Conservation (phyloP, 2,888 invertebrate genomes). For the Platycnemis pennipes region DNA sequence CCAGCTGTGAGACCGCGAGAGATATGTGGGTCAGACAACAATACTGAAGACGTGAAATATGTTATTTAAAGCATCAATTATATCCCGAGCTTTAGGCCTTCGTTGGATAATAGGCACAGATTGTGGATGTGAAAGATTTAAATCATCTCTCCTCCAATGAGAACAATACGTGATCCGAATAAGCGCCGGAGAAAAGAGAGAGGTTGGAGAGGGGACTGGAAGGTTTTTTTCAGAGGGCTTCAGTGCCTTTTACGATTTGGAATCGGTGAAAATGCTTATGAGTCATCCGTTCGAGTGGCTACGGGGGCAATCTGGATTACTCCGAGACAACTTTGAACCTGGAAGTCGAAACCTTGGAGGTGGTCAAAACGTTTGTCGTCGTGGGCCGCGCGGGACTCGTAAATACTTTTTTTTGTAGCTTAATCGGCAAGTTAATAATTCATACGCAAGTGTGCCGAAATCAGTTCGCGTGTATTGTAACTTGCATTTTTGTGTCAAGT, state of each 20-base stretch:
- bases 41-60: slow-evolving; percentile 27
- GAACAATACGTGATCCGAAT: slow-evolving; percentile 11
- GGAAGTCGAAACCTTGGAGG: background rate
- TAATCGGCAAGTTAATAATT: background rate
- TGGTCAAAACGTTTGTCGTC: background rate
- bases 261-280: background rate
- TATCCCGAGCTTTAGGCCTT: background rate
- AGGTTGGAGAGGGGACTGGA: background rate
- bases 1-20: background rate
- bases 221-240: background rate
- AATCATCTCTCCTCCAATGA: background rate
- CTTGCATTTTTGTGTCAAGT: background rate
- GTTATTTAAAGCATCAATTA: slow-evolving; percentile 15
- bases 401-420: background rate
- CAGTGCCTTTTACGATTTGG: background rate
- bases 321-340: background rate
- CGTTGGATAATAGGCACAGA: background rate
- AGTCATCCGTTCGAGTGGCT: background rate
- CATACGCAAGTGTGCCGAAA: background rate
- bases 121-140: background rate
- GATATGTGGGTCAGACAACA: slow-evolving; percentile 36
- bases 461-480: background rate
- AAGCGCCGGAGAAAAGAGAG: too few species aligned
- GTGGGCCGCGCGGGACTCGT: background rate
- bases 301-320: background rate